These are phyloP conservation scores for Xanthorhoe spadicearia DNA, from an alignment of 2,888 invertebrate genomes.

Conservation along the genomic window DNA sequence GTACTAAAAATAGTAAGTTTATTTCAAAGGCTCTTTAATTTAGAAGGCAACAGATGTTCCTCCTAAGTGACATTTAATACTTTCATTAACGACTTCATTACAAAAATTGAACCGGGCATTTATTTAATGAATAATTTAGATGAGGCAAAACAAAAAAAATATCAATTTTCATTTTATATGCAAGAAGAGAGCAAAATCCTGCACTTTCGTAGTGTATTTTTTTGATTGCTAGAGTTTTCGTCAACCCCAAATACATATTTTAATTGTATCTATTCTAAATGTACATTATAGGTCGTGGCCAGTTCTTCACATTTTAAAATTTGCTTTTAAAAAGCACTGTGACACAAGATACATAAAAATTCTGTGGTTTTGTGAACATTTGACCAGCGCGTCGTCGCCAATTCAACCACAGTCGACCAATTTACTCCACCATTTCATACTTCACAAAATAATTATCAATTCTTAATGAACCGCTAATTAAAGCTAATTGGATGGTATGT, in stretches of 20 bases:
- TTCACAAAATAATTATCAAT: slow-evolving; percentile 11
- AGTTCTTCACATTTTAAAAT: too few species aligned
- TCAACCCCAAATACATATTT: too few species aligned
- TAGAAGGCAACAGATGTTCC: slow-evolving; percentile 10
- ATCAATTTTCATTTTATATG: too few species aligned
- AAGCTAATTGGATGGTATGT: slow-evolving; percentile 13
- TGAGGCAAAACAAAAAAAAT: too few species aligned
- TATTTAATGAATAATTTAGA: background rate
- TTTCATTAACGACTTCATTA: slow-evolving; percentile 7
- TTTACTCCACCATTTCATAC: background rate
- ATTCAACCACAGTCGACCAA: slow-evolving; percentile 4
- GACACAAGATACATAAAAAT: background rate
- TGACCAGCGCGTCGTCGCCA: background rate
- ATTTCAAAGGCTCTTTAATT: slow-evolving; percentile 9
- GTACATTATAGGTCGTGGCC: too few species aligned
- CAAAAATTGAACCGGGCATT: background rate
- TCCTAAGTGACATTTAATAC: slow-evolving; percentile 7
- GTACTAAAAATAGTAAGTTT: background rate
- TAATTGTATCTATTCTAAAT: too few species aligned
- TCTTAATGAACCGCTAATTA: slow-evolving; percentile 15
- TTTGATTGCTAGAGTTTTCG: too few species aligned
- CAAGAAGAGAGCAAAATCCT: too few species aligned
- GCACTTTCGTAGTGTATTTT: too few species aligned
- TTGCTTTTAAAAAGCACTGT: too few species aligned
- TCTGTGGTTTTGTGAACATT: background rate